Base-by-base conservation (phyloP, 1,140 invertebrate genomes). In the Zaprionus nigranus region DNA sequence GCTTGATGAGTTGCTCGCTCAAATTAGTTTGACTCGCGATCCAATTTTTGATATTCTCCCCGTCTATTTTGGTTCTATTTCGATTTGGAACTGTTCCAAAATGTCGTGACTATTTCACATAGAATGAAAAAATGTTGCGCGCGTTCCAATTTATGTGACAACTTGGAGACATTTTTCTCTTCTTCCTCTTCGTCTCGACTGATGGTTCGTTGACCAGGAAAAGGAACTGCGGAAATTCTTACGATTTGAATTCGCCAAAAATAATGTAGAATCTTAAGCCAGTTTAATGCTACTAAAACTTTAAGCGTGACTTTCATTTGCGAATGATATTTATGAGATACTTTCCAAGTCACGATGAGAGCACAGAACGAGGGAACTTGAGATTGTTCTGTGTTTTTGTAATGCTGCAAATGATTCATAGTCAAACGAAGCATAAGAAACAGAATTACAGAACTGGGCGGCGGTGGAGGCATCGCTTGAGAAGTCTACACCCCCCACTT, bases 141-240 rank as follows among this genome's bases (percentile, higher is more conserved):
- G 81, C 74, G 74, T 80, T 82, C 81, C 76, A 83, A 83, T 83
- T 83, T 80, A 84, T 83, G 77, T 83, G 81, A 84, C 77, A 83
- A 71, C 77, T 83, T 67, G 70, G 65, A 83, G 79, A 62, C 63
- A 62, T 71, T 79, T 51, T 38, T 49, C 49, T 53, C n/a, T 0
- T 2, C 38, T 40, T 30, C 30, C 15, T 15, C 15, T n/a, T 40
- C 13, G 38, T 15, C 38, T 17, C 17, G 40, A 17, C 6, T 46
- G 6, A 2, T 43, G n/a, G 40, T 46, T 46, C 40, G 40, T 46
- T 46, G 40, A 46, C 40, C 40, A 46, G 40, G n/a, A 17, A 17
- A 17, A 17, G 40, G 40, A 17, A 46, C 40, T 46, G n/a, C 40
- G n/a, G 2, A 17, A 46, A 46, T 17, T 17, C 40, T 46, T 46